Base-by-base conservation (phyloP, 1,140 invertebrate genomes). In the Berghia stephanieae region DNA sequence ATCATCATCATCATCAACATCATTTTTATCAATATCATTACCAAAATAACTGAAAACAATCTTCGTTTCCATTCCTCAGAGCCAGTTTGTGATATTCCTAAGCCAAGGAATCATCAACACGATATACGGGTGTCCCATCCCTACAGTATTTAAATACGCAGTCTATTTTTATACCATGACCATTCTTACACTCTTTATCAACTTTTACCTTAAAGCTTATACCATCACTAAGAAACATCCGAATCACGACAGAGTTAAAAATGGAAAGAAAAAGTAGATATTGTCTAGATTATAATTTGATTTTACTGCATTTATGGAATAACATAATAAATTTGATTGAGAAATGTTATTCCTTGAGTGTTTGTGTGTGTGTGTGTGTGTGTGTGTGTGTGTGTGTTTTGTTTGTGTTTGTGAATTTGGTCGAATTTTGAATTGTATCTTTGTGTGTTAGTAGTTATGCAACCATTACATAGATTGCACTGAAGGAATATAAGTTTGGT, bases 181-280 rank as follows among this genome's bases (percentile, higher is more conserved):
- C n/a, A 96, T 97, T 86, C 94, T 96, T 81, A 92, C 95, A 0
- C 92, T 97, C 4, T 97, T 97, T 88, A 94, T 94, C 75, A 96
- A 96, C 87, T 97, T 97, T 88, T 97, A 96, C 84, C 70, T 79
- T 49, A 83, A 83, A 34, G 83, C 85, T 18, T 87, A 87, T 78
- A 74, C 52, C n/a, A 46, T 16, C 6, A 13, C 40, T 13, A 43
- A 43, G 34, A 38, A 34, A 31, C 6, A 10, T n/a, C n/a, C n/a
- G 36, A 71, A 71, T 34, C 43, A 46, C 21, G 69, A 71, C 2
- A 34, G 18, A 1, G 13, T 8, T 24, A 34, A 60, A 38, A 24
- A 34, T 44, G 73, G 40, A 66, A 31, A 66, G 10, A 44, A 38
- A 13, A n/a, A 43, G 10, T 4, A 40, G 8, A 10, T 21, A 46